These are phyloP conservation scores for Rhogogaster chlorosoma DNA, from an alignment of 2,888 invertebrate species.

Conservation along the genomic window DNA sequence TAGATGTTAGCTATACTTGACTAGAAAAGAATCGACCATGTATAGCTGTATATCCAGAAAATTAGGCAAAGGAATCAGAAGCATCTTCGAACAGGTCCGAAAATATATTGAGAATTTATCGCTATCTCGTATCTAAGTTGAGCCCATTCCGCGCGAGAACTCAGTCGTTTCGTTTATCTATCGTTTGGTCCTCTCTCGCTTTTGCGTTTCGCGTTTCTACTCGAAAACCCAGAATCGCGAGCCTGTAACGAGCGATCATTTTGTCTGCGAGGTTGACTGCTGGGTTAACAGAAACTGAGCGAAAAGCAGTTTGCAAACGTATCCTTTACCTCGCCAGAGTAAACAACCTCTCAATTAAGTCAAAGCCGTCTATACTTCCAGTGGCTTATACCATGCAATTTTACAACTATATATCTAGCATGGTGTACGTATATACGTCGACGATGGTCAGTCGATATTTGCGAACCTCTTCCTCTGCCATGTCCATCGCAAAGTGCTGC, in stretches of 20 bases:
- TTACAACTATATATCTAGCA: not conserved
- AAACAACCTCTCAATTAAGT: not conserved
- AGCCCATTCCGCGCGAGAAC: constrained; percentile 41
- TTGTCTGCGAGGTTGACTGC: not conserved
- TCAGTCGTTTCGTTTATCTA: constrained; percentile 42
- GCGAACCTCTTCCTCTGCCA: constrained; percentile 17
- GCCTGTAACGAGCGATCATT: constrained; percentile 35
- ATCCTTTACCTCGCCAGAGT: not conserved
- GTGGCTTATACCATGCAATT: not conserved
- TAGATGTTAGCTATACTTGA: not conserved
- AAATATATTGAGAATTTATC: constrained; percentile 30
- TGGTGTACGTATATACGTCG: not conserved
- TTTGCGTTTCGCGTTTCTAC: not conserved
- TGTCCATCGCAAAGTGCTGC: constrained; percentile 14
- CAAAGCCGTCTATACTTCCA: constrained; percentile 8
- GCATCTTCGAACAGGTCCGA: constrained; percentile 22
- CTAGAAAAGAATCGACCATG: not conserved
- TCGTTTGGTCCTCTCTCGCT: constrained; percentile 7
- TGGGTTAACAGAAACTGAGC: not conserved
- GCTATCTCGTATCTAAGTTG: constrained; percentile 33
- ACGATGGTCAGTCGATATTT: constrained; percentile 30
- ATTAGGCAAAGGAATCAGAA: constrained; percentile 15
- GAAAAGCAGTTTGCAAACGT: not conserved
- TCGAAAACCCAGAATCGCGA: not conserved
- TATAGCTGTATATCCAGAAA: not conserved